Evolutionary conservation across 2,888 invertebrate genomes (phyloP).

Genomic region (Drosophila cracens): DNA sequence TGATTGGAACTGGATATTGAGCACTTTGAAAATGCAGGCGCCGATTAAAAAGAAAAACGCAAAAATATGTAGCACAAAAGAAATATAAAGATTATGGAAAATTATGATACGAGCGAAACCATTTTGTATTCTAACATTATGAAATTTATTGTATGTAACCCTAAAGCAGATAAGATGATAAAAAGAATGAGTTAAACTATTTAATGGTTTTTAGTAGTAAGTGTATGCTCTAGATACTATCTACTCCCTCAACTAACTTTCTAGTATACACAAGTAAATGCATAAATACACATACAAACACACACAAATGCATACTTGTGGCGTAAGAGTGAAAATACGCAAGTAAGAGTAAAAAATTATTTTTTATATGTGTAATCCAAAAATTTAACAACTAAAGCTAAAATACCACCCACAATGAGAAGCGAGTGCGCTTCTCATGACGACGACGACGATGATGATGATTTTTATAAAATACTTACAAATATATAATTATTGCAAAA

Average conservation of each 20-base stretch:
- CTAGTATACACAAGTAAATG: slow-evolving; percentile 26
- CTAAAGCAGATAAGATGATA: slow-evolving; percentile 31
- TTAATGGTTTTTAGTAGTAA: slow-evolving; percentile 71
- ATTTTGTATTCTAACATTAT: slow-evolving; percentile 61
- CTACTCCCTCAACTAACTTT: slow-evolving; percentile 24
- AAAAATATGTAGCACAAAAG: slow-evolving; percentile 55
- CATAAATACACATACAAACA: slow-evolving; percentile 16
- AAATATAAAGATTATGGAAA: slow-evolving; percentile 27
- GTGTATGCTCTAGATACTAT: slow-evolving; percentile 43
- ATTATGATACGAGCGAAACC: slow-evolving; percentile 46
- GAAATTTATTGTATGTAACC: slow-evolving; percentile 43
- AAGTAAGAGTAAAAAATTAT: slow-evolving; percentile 45
- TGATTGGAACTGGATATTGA: slow-evolving; percentile 20
- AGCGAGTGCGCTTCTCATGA: slow-evolving; percentile 34
- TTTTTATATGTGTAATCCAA: slow-evolving; percentile 75
- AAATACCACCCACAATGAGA: slow-evolving; percentile 52
- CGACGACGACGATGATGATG: slow-evolving; percentile 33
- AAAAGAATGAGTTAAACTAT: slow-evolving; percentile 56
- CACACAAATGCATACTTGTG: slow-evolving; percentile 31
- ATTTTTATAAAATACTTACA: slow-evolving; percentile 58
- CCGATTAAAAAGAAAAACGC: slow-evolving; percentile 59
- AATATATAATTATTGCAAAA: slow-evolving; percentile 47
- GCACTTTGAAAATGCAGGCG: slow-evolving; percentile 33
- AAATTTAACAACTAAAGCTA: slow-evolving; percentile 60
- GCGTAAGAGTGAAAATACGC: slow-evolving; percentile 32